Base-by-base conservation (phyloP, 2,113 vertebrate genomes). In the Sclerurus mexicanus region DNA sequence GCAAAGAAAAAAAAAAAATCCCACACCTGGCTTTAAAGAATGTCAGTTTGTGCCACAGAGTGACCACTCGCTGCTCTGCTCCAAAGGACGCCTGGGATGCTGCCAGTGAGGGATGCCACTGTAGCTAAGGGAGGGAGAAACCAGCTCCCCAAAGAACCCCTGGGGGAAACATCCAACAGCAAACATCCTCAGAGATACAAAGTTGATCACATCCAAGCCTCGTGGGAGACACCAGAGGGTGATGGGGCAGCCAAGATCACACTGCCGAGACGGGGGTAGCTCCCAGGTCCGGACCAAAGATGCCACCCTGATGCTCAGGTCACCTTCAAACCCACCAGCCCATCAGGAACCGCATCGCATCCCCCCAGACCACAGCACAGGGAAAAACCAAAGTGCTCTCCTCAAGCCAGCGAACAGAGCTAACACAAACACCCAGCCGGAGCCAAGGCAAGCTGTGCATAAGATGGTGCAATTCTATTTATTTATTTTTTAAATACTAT, bases 201-300 rank as follows among this genome's bases (percentile, higher is more conserved):
- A 5, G 47, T 2, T 52, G 24, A 72, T 71, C 79, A 73, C 59
- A 78, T 90, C 74, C 62, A 47, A 47, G 18, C 5, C 19, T 52
- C 0, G 0, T 3, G 4, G 75, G 79, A 88, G 40, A 83, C 42
- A 42, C 16, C 0, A 0, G 25, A 63, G 49, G 7, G 7, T 39
- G 58, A 10, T 37, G 72, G 42, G 76, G 46, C 42, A 69, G 66
- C 62, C 69, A 60, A 78, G 77, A 44, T 63, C 35, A 27, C 1
- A 7, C 47, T 3, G 3, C 73, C 60, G 31, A 86, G 44, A 42
- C 5, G 7, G 10, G 37, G 19, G 15, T 42, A 84, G 72, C 44
- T 67, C 83, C 40, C 17, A 74, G n/a, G 30, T 39, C 31, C 0
- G 1, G 24, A 33, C 12, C 42, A 49, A 67, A 72, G 27, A 23